Evolutionary conservation across 2,113 vertebrate species (phyloP), one percentile per base, ranked within the genome.

Genomic region (Urocynchramus pylzowi): DNA sequence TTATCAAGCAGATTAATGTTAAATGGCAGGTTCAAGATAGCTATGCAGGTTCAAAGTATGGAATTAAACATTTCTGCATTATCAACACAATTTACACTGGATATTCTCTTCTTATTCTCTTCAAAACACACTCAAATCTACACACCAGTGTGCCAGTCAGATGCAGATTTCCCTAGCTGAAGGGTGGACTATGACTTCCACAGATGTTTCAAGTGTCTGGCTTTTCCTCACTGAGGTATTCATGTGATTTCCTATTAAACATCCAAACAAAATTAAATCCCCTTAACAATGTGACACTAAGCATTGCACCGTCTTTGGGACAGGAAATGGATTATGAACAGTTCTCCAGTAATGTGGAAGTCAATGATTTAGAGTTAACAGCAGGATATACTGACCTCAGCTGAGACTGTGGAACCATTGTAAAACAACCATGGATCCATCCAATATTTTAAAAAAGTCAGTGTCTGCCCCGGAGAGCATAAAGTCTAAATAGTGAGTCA

Each of bases 261-360:
- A 81, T 22, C n/a, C 76, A 81, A 93, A 84, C 47, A 97, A 81
- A 89, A 88, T 1, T 0, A 86, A 81, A 64, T 57, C 79, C 47
- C 84, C 73, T 20, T 27, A 71, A 82, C 20, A 49, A 42, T 12
- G 30, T 63, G 90, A 71, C 83, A 70, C 75, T 35, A 87, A 63
- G 54, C 87, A 88, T 21, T 37, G 42, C 47, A 80, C 63, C 76
- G 68, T 93, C 85, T 81, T 78, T 76, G 56, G 52, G 30, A 84
- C 71, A 94, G 90, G 90, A 96, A 96, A 93, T 53, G 56, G 53
- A 75, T 65, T 78, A 90, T 65, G 47, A 95, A 94, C 68, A 84
- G 73, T 68, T 92, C 76, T 64, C 41, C 45, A 88, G 41, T 81
- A 78, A 71, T 31, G 68, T 60, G 71, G 44, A 95, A 86, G 73